Evolutionary conservation across 2,797 vertebrate species (phyloP).

Genomic region (Poecile montanus): DNA sequence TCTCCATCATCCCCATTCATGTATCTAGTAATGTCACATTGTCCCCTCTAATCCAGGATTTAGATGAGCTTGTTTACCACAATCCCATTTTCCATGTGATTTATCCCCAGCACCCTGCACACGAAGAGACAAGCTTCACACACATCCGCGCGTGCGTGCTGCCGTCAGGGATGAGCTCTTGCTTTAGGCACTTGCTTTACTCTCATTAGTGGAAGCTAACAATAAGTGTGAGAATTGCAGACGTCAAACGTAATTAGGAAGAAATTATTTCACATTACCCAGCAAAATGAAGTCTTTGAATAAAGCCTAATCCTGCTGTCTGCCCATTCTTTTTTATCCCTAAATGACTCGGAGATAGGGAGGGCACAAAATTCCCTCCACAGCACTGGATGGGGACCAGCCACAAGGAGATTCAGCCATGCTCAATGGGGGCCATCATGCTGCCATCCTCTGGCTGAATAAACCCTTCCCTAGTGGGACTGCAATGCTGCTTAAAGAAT

Average conservation of each 20-base stretch:
- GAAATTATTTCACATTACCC: constrained; percentile 13
- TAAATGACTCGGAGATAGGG: neutral
- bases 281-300: constrained; percentile 46
- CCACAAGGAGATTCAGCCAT: neutral
- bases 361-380: neutral
- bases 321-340: constrained; percentile 14
- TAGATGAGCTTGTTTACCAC: constrained; percentile 36
- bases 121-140: neutral
- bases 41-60: constrained; percentile 33
- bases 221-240: constrained; percentile 18
- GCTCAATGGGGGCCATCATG: rapidly evolving
- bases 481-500: neutral
- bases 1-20: neutral
- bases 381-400: neutral
- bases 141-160: rapidly evolving
- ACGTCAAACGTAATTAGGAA: neutral
- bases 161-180: neutral
- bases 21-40: neutral
- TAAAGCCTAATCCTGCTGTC: constrained; percentile 53
- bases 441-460: neutral
- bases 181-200: neutral
- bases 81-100: constrained; percentile 38
- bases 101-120: neutral
- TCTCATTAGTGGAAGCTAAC: constrained; percentile 9
- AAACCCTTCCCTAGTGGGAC: neutral